Conservation (phyloP, 2,113 vertebrate species). For the Protobothrops flavoviridis region DNA sequence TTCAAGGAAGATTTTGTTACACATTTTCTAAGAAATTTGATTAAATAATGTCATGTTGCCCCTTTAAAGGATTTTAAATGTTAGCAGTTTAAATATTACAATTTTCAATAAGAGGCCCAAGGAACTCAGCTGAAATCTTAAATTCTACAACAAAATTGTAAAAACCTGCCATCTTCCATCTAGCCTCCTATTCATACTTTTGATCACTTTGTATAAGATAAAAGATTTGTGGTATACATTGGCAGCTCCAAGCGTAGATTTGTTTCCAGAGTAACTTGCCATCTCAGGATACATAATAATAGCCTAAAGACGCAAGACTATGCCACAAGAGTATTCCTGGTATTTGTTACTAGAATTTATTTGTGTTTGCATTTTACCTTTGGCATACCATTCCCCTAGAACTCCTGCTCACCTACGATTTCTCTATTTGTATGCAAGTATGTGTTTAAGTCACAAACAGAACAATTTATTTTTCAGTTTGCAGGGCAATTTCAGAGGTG, state of each 20-base stretch:
- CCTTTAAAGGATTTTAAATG: not conserved
- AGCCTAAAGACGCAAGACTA: conserved; percentile 4
- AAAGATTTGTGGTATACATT: rapidly evolving
- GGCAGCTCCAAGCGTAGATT: conserved; percentile 25
- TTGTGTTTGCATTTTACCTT: conserved; percentile 53
- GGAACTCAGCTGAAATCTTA: not conserved
- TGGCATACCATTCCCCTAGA: conserved; percentile 50
- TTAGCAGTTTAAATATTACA: not conserved
- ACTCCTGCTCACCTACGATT: conserved; percentile 39
- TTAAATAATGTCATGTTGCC: not conserved
- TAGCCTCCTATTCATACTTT: not conserved
- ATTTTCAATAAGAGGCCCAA: not conserved
- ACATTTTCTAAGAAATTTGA: not conserved
- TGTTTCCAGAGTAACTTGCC: conserved; percentile 56
- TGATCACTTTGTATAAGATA: conserved; percentile 39
- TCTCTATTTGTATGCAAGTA: not conserved
- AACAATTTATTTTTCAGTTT: not conserved
- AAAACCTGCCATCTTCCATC: not conserved
- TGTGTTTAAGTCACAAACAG: not conserved
- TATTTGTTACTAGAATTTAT: conserved; percentile 46
- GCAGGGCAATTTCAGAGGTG: conserved; percentile 18
- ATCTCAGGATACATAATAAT: conserved; percentile 34
- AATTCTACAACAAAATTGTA: conserved; percentile 26
- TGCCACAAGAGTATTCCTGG: conserved; percentile 9
- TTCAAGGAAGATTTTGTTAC: not conserved